These are phyloP conservation scores for Tipula confusa DNA, from an alignment of 2,888 invertebrate genomes.

Conservation along the genomic window DNA sequence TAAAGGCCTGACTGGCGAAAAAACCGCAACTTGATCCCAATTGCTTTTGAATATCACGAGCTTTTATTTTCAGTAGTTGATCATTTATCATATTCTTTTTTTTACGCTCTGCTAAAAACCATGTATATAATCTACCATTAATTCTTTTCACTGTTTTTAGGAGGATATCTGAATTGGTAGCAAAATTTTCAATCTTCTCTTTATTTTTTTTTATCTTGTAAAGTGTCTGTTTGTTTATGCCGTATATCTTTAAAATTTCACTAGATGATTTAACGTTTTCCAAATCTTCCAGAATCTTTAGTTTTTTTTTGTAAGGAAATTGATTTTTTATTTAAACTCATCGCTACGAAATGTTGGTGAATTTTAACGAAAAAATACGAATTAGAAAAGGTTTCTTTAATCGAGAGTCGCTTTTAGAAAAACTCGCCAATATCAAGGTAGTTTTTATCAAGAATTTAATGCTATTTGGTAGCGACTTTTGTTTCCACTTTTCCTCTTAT, in stretches of 20 bases:
- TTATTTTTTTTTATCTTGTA: not conserved
- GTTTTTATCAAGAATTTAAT: not conserved
- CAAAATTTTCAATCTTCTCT: constrained; percentile 29
- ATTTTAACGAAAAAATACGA: not conserved
- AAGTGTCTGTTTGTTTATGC: not conserved
- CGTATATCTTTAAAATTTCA: not conserved
- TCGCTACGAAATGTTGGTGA: not conserved
- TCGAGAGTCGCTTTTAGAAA: not conserved
- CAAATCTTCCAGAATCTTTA: not conserved
- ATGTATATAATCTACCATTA: too few species aligned
- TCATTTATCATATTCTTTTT: too few species aligned
- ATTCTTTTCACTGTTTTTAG: constrained; percentile 26
- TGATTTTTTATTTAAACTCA: not conserved
- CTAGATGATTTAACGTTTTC: not conserved
- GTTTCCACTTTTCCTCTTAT: too few species aligned
- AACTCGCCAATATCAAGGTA: not conserved
- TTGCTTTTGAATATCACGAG: too few species aligned
- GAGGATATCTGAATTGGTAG: not conserved
- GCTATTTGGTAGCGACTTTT: too few species aligned
- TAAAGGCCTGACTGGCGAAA: too few species aligned
- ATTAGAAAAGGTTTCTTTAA: not conserved
- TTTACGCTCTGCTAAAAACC: too few species aligned
- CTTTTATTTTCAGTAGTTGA: too few species aligned
- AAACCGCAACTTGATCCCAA: too few species aligned
- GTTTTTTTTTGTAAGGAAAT: not conserved